These are phyloP conservation scores for Cartodere bifasciata DNA, from an alignment of 2,888 invertebrate species.

Conservation along the genomic window DNA sequence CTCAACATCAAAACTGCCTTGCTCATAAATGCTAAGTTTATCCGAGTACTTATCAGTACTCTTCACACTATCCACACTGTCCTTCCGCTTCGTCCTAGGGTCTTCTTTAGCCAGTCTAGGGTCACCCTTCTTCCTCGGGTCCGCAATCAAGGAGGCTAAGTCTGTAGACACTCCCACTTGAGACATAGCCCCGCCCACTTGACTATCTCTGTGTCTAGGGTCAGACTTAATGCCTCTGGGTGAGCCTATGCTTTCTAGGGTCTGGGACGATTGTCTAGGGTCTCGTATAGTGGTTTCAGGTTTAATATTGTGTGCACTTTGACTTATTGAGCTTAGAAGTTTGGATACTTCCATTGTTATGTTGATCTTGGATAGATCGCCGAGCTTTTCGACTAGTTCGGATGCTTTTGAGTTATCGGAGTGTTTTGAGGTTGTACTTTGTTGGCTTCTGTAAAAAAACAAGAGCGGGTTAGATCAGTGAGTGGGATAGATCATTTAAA, in stretches of 20 bases:
- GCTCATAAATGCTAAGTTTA: conserved; percentile 47
- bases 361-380: conserved; percentile 59
- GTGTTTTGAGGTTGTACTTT: not conserved
- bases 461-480: no score
- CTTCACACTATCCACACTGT: conserved; percentile 2
- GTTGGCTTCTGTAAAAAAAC: no score
- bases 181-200: conserved; percentile 8
- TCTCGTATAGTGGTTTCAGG: not conserved
- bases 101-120: conserved; percentile 12
- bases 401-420: conserved; percentile 40
- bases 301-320: conserved; percentile 7
- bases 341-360: conserved; percentile 63
- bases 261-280: conserved; percentile 6
- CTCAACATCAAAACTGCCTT: conserved; percentile 42
- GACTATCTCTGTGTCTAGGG: conserved; percentile 12
- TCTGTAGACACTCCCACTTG: not conserved
- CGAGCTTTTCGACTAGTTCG: conserved; percentile 48
- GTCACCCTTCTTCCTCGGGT: conserved; percentile 9
- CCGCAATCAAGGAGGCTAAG: no score
- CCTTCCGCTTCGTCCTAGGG: conserved; percentile 11
- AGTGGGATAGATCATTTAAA: no score
- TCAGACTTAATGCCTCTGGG: no score
- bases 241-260: no score
- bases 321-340: conserved; percentile 45
- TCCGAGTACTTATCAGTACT: conserved; percentile 22